Base-by-base conservation (phyloP, 1,140 invertebrate species). In the Elymnias hypermnestra region DNA sequence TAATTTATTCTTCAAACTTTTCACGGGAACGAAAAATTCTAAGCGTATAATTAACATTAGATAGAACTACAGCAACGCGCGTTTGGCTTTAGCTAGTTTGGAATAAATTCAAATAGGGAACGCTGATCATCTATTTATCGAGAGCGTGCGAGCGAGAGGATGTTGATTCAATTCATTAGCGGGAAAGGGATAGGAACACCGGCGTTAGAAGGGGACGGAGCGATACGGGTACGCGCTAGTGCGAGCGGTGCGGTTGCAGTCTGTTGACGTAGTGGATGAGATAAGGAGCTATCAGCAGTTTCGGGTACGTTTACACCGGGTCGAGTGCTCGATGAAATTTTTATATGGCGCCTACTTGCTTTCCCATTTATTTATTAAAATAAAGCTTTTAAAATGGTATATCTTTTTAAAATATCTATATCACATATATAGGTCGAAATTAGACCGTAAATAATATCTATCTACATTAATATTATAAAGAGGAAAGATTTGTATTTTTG, bases 211-310 rank as follows among this genome's bases (percentile, higher is more conserved):
- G 22, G 68, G 18, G 62, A 79, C 29, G 39, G 25, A 7, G 21
- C 15, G 39, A 48, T 48, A 57, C 8, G 25, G n/a, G 45, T 49
- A 33, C 8, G 13, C 6, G n/a, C 12, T 38, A 22, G 72, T 41
- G 36, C 49, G 72, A 75, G 12, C 51, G 57, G 36, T 72, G 79
- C 44, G 51, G 64, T 23, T 28, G 40, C 51, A 69, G 65, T 72
- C 64, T 81, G 78, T 83, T 83, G 79, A 83, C 79, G 79, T 81
- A 78, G 79, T 73, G 77, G 76, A 79, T 77, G 78, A 79, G 78
- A 81, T 82, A 83, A 82, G 79, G 77, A 69, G 75, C 75, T 83
- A 83, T 83, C 79, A 83, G 73, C 63, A 68, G 58, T 65, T 63
- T 47, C 37, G 43, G 17, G 66, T 46, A 66, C 65, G 66, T 78